Evolutionary conservation across 2,888 invertebrate species (phyloP).

Genomic region (Drosophila acutilabella): DNA sequence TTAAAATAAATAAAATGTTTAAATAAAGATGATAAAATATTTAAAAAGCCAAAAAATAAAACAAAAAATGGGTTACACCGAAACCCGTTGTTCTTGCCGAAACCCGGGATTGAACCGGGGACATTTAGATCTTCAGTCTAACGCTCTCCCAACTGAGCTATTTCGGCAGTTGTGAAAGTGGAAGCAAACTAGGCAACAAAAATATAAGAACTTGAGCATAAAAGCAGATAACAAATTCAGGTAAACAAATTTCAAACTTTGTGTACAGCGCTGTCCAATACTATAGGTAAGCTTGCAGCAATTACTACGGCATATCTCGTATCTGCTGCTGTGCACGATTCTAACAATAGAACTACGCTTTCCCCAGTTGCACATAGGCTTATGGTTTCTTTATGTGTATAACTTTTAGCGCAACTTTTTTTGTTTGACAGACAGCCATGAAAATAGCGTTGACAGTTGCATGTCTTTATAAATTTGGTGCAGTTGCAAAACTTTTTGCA

Average conservation of each 20-base stretch:
- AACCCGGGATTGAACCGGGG: constrained; percentile 84
- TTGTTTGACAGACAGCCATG: constrained; percentile 51
- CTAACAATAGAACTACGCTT: constrained; percentile 40
- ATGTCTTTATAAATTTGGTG: constrained; percentile 57
- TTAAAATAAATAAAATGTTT: neutral
- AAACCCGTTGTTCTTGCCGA: constrained; percentile 80
- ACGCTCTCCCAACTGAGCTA: constrained; percentile 93
- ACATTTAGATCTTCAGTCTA: constrained; percentile 89
- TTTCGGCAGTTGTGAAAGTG: constrained; percentile 86
- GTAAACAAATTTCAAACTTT: neutral
- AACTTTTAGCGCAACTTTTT: constrained; percentile 35
- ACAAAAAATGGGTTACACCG: constrained; percentile 88
- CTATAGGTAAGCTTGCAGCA: constrained; percentile 1
- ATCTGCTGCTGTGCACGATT: neutral
- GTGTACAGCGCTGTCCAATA: constrained; percentile 7
- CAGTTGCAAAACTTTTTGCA: constrained; percentile 51
- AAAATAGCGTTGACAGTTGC: constrained; percentile 60
- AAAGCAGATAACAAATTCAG: neutral
- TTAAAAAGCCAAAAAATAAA: constrained; percentile 21
- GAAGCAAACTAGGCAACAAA: neutral
- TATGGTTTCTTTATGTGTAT: constrained; percentile 14
- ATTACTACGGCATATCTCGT: neutral
- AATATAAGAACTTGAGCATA: neutral
- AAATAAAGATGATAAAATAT: neutral
- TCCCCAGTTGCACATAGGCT: constrained; percentile 15